Conservation (phyloP, 2,797 vertebrate genomes). For the Oreochromis grahami region DNA sequence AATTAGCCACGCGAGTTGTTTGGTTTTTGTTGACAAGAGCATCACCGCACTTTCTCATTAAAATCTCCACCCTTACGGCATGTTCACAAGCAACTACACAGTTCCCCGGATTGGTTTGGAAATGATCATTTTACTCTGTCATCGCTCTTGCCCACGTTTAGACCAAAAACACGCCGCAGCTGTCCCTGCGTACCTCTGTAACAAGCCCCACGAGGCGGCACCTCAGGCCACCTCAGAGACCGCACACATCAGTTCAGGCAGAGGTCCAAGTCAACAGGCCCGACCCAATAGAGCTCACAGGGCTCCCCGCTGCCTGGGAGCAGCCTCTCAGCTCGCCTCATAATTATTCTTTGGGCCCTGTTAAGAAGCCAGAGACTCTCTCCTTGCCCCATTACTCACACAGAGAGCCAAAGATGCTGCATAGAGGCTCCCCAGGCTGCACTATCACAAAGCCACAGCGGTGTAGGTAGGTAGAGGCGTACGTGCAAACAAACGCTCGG, state of each 20-base stretch:
- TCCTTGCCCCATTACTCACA: slow-evolving; percentile 61
- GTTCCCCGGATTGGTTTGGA: neutral
- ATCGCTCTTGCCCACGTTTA: neutral
- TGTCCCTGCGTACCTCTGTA: neutral
- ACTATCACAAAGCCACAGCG: slow-evolving; percentile 13
- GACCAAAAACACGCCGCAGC: neutral
- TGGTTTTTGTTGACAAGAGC: slow-evolving; percentile 7
- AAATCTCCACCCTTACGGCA: neutral
- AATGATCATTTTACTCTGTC: neutral
- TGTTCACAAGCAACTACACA: neutral
- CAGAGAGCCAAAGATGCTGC: slow-evolving; percentile 44
- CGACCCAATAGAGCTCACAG: slow-evolving; percentile 30
- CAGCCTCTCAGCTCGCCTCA: slow-evolving; percentile 40
- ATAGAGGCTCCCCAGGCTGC: slow-evolving; percentile 33
- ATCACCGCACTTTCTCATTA: neutral
- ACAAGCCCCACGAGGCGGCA: neutral
- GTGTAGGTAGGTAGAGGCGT: slow-evolving; percentile 11
- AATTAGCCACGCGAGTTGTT: slow-evolving; percentile 17
- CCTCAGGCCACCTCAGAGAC: slow-evolving; percentile 17
- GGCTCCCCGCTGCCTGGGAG: slow-evolving; percentile 26
- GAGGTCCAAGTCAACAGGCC: slow-evolving; percentile 34
- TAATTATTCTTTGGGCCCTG: slow-evolving; percentile 67
- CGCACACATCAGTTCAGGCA: slow-evolving; percentile 39
- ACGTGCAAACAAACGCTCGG: slow-evolving; percentile 10
- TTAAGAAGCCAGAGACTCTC: slow-evolving; percentile 52